Conservation (phyloP, 2,113 vertebrate genomes). For the Campylomormyrus tamandua region DNA sequence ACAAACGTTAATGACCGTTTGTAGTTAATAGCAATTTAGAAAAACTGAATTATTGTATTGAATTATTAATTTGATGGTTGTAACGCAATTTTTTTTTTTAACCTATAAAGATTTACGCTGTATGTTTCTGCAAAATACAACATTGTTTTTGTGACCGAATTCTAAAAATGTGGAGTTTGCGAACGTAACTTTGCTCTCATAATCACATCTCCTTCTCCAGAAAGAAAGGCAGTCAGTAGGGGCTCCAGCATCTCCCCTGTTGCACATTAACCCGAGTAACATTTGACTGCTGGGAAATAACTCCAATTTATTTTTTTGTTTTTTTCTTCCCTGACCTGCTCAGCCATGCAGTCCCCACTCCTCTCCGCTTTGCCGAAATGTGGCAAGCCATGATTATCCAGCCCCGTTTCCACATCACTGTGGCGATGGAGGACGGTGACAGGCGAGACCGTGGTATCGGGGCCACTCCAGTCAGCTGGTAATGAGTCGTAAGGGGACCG, state of each 20-base stretch:
- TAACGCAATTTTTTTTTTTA: neutral
- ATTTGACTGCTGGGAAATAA: neutral
- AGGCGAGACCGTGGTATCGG: neutral
- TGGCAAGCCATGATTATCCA: neutral
- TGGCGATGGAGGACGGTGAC: neutral
- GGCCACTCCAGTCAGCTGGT: neutral
- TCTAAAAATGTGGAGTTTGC: neutral
- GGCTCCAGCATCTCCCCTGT: neutral
- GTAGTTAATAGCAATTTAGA: no score
- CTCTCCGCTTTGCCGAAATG: neutral
- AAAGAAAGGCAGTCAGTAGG: neutral
- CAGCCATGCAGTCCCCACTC: neutral
- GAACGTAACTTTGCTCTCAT: neutral
- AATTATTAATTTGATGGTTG: neutral
- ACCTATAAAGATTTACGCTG: neutral
- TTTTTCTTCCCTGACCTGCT: constrained; percentile 1
- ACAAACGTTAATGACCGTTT: no score
- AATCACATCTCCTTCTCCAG: neutral
- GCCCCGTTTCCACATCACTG: neutral
- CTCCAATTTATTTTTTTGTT: neutral
- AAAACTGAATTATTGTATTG: neutral
- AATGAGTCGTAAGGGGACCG: neutral
- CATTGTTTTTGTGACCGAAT: neutral
- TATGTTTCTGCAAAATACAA: neutral
- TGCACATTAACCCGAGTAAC: neutral